phyloP scores from a whole-genome alignment of 2,113 vertebrate species.

The Dinomys branickii region DNA sequence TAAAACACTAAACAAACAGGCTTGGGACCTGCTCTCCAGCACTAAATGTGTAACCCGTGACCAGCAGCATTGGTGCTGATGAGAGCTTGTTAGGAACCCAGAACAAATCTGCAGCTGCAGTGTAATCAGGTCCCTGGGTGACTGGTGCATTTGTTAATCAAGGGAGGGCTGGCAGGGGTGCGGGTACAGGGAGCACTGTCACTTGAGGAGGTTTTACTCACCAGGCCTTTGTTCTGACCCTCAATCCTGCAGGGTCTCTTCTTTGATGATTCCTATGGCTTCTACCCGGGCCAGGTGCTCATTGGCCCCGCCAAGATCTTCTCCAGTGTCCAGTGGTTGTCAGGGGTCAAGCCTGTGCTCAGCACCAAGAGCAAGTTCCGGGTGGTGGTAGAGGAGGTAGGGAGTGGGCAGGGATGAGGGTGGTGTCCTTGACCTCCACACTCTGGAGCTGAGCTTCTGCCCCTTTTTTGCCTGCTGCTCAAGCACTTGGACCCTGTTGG shows the following conservation, averaged over 20 bases:
- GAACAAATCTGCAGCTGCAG: not conserved
- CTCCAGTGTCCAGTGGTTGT: slow-evolving; percentile 97
- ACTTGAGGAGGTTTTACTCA: not conserved
- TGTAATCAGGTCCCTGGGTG: rapidly evolving
- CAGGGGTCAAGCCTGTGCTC: slow-evolving; percentile 97
- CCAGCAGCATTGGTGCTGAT: rapidly evolving
- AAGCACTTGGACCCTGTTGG: not conserved
- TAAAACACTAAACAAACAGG: not conserved
- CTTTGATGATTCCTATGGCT: slow-evolving; percentile 98
- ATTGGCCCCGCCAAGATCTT: slow-evolving; percentile 98
- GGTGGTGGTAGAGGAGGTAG: slow-evolving; percentile 98
- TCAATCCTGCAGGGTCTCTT: slow-evolving; percentile 92
- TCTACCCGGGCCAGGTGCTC: slow-evolving; percentile 98
- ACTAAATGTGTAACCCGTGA: not conserved
- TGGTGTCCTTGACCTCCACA: rapidly evolving
- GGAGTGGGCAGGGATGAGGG: not conserved
- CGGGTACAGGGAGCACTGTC: not conserved
- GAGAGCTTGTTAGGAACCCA: not conserved
- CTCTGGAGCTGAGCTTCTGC: not conserved
- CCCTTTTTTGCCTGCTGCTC: not conserved
- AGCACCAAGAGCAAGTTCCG: slow-evolving; percentile 99
- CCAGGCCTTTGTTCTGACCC: not conserved
- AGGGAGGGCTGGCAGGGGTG: no score
- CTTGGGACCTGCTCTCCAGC: not conserved
- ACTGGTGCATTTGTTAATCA: no score